Conservation (phyloP, 2,113 vertebrate species). For the Hemichromis elongatus region DNA sequence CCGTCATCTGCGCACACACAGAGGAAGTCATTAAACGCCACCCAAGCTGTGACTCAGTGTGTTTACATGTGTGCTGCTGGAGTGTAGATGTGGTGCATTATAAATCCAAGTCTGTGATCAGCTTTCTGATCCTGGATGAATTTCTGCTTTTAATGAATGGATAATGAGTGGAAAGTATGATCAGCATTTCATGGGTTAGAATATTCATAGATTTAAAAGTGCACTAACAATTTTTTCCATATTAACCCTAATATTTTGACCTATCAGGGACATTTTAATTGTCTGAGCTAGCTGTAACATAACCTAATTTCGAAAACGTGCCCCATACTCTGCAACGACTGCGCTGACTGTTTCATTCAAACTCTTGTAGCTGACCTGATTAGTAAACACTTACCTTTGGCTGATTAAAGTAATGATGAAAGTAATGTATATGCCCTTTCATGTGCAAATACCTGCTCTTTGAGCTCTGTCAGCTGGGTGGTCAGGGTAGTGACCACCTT, state of each 20-base stretch:
- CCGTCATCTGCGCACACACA: conserved; percentile 83
- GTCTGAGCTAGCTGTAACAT: background rate
- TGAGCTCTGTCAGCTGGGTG: conserved; percentile 87
- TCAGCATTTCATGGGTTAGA: background rate
- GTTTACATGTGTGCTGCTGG: background rate
- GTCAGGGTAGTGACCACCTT: conserved; percentile 90
- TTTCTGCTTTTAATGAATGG: background rate
- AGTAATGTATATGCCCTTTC: background rate
- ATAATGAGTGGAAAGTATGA: background rate
- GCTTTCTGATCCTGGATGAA: background rate
- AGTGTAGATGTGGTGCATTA: background rate
- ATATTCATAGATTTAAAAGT: background rate
- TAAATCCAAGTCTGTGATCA: background rate
- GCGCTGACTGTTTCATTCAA: background rate
- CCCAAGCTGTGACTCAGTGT: background rate
- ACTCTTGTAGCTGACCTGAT: background rate
- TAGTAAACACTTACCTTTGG: background rate
- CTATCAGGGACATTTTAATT: background rate
- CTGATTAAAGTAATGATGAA: background rate
- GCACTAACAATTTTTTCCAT: accelerated
- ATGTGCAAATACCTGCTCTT: conserved; percentile 84
- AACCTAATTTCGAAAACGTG: background rate
- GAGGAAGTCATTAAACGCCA: background rate
- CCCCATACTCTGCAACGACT: background rate
- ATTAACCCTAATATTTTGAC: background rate